phyloP scores from a whole-genome alignment of 2,113 vertebrate species.

The Aptenodytes forsteri region DNA sequence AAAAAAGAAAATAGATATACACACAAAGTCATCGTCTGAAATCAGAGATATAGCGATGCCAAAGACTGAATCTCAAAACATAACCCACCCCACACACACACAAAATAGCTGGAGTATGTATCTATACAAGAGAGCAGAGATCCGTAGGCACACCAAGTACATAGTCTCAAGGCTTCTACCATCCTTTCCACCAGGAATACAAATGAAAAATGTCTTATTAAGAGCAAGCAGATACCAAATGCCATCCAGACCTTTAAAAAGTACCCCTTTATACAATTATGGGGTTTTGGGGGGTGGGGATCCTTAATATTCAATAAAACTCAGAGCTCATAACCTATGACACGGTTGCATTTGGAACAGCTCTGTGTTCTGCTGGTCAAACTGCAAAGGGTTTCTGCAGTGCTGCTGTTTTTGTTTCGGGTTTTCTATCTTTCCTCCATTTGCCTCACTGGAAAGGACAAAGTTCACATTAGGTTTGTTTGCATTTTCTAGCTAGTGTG shows the following conservation, averaged over 20 bases:
- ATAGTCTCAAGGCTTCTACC: not conserved
- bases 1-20: not conserved
- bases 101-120: not conserved
- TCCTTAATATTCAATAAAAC: not conserved
- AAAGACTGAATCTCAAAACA: constrained; percentile 30
- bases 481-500: constrained; percentile 32
- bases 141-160: not conserved
- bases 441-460: constrained; percentile 58
- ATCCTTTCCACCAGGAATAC: constrained; percentile 17
- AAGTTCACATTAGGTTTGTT: constrained; percentile 67
- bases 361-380: not conserved
- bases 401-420: constrained; percentile 21
- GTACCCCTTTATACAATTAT: not conserved
- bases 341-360: not conserved
- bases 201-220: constrained; percentile 40
- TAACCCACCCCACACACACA: not conserved
- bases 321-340: not conserved
- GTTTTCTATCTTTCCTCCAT: constrained; percentile 36
- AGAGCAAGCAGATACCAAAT: constrained; percentile 26
- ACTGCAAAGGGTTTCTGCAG: not conserved
- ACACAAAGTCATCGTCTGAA: constrained; percentile 54
- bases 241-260: not conserved
- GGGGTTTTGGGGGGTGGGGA: not conserved
- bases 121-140: constrained; percentile 7
- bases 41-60: constrained; percentile 25